Percentiles rank a stretch among this genome's conserved stretches.
These are phyloP conservation scores for Girardia tigrina DNA, from an alignment of 2,888 invertebrate species.

Conservation along the genomic window DNA sequence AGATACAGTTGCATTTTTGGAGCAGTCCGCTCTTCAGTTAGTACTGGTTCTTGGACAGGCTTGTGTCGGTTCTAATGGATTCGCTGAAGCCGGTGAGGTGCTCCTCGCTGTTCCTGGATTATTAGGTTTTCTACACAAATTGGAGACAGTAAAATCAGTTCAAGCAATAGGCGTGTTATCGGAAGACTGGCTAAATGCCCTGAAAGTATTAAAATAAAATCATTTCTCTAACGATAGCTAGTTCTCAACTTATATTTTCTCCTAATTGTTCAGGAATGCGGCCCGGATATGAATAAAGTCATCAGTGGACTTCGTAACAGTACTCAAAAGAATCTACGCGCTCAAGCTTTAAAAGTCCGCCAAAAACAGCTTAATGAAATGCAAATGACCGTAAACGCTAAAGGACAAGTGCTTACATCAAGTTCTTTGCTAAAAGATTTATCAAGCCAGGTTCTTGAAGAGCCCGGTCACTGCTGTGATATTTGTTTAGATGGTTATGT, in stretches of 20 bases:
- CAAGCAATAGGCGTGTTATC: constrained; percentile 30
- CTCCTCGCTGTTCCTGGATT: constrained; percentile 15
- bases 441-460: constrained; percentile 53
- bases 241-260: not conserved
- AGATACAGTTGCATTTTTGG: not conserved
- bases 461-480: constrained; percentile 83
- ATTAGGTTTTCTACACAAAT: constrained; percentile 26
- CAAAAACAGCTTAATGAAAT: constrained; percentile 4
- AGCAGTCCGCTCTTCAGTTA: not conserved
- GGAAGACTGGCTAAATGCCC: constrained; percentile 29
- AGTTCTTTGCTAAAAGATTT: constrained; percentile 3
- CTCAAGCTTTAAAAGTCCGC: not conserved
- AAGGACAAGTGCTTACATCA: constrained; percentile 4
- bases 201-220: not conserved
- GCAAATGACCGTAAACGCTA: constrained; percentile 25
- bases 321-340: constrained; percentile 12
- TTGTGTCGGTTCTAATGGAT: not conserved
- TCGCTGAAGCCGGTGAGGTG: not conserved
- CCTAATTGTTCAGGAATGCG: not conserved
- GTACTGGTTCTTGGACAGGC: not conserved
- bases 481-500: constrained; percentile 95
- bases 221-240: not conserved
- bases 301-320: not conserved
- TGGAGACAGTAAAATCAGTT: constrained; percentile 11
- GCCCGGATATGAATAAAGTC: not conserved